phyloP scores from a whole-genome alignment of 2,797 vertebrate species.

The Cyclopterus lumpus region DNA sequence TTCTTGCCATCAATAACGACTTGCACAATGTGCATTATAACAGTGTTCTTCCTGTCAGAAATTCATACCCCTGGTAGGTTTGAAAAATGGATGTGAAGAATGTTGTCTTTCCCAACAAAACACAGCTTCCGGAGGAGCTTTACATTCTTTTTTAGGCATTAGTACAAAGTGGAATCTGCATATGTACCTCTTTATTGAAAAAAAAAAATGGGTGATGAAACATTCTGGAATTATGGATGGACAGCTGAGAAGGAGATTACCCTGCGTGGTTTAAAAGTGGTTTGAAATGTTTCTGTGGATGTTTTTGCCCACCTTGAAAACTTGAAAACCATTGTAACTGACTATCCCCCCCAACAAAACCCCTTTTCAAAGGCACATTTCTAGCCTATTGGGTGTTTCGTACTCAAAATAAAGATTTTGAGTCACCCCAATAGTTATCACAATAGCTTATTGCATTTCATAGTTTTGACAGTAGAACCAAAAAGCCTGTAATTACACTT shows the following conservation, averaged over 20 bases:
- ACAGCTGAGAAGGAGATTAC: constrained; percentile 1
- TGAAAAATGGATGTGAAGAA: constrained; percentile 42
- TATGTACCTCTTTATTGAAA: neutral
- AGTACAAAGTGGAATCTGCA: constrained; percentile 5
- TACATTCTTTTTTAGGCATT: constrained; percentile 20
- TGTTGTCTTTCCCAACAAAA: constrained; percentile 27
- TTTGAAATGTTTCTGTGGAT: constrained; percentile 7
- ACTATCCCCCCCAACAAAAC: constrained; percentile 3
- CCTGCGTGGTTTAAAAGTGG: neutral
- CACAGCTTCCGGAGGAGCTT: constrained; percentile 19
- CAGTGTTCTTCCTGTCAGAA: constrained; percentile 68
- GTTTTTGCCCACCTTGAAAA: neutral
- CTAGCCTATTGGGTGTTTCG: neutral
- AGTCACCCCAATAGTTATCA: constrained; percentile 21
- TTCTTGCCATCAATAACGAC: constrained; percentile 76
- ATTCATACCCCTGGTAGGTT: constrained; percentile 55
- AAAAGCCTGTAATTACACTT: neutral
- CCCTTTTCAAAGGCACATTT: constrained; percentile 3
- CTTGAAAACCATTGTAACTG: neutral
- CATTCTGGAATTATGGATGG: neutral
- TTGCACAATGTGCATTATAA: constrained; percentile 75
- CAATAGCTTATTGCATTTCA: constrained; percentile 6
- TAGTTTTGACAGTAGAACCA: constrained; percentile 12
- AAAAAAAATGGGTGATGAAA: neutral
- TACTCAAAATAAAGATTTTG: constrained; percentile 4